Base-by-base conservation (phyloP, 2,113 vertebrate genomes). In the Oostethus manadensis region DNA sequence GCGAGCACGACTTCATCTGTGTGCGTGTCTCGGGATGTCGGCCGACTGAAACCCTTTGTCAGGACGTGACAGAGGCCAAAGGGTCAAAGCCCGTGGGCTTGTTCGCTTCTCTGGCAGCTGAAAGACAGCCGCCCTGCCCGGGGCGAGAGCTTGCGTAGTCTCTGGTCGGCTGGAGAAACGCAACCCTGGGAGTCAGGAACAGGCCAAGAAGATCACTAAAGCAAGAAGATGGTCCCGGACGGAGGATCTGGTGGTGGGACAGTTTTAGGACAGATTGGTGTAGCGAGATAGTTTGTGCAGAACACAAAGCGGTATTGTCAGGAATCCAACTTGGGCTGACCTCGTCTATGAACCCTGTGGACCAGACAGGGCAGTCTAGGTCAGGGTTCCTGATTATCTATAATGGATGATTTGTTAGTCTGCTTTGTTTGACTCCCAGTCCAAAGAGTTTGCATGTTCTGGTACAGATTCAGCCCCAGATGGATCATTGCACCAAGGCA, bases 1-100 rank as follows among this genome's bases (percentile, higher is more conserved):
- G 48, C 42, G 40, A 46, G 50, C 60, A 56, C 56, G 7, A 59
- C 44, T 58, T 29, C 60, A 22, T 44, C 48, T 40, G 58, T 23
- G 60, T 35, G 1, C n/a, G 20, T 17, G 33, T 55, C 33, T 40
- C 38, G 64, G 58, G 40, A 6, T 53, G 73, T 66, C 15, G n/a
- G 73, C 64, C 77, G 83, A 79, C 81, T 81, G 63, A 56, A 56
- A 43, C 22, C 66, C 75, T 86, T 84, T 87, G 74, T 83, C 46
- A 62, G 64, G 35, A 22, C 16, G 2, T 38, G 23, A 56, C 66
- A 51, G 74, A 70, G 81, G 84, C 88, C 78, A 74, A 18, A 5
- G 0, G 81, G 79, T 88, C 84, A 87, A 86, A 81, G 33, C 15
- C 58, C 67, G 61, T 81, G 55, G 74, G 62, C 78, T 63, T 81